Evolutionary conservation across 2,113 vertebrate genomes (phyloP).

Genomic region (Corvus moneduloides): DNA sequence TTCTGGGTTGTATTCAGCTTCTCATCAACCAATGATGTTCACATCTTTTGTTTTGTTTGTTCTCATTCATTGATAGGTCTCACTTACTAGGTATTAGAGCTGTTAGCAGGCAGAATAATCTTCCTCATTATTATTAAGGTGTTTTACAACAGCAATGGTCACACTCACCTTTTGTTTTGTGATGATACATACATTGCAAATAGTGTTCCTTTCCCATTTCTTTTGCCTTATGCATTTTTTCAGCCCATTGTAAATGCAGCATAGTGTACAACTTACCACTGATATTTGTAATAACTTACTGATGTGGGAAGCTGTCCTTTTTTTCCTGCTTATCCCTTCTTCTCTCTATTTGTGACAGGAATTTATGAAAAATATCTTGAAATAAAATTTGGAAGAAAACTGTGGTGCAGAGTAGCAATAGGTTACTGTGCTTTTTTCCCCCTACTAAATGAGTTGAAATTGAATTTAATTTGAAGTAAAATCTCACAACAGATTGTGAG

Average conservation of each 20-base stretch:
- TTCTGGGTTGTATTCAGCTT: background rate
- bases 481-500: slow-evolving; percentile 15
- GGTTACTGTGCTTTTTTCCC: background rate
- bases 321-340: background rate
- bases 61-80: background rate
- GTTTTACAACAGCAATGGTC: background rate
- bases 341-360: background rate
- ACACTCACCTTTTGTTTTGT: background rate
- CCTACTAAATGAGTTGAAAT: background rate
- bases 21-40: background rate
- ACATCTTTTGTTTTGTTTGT: background rate
- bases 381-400: background rate
- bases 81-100: background rate
- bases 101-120: background rate
- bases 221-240: background rate
- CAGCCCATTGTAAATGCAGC: background rate
- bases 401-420: background rate
- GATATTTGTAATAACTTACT: background rate
- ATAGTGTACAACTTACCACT: background rate
- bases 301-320: background rate
- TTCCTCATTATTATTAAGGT: background rate
- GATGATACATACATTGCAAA: background rate
- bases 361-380: background rate
- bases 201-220: background rate
- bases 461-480: background rate